Evolutionary conservation across 2,797 vertebrate genomes (phyloP), one percentile per base, ranked within the genome.

Genomic region (Masticophis lateralis): DNA sequence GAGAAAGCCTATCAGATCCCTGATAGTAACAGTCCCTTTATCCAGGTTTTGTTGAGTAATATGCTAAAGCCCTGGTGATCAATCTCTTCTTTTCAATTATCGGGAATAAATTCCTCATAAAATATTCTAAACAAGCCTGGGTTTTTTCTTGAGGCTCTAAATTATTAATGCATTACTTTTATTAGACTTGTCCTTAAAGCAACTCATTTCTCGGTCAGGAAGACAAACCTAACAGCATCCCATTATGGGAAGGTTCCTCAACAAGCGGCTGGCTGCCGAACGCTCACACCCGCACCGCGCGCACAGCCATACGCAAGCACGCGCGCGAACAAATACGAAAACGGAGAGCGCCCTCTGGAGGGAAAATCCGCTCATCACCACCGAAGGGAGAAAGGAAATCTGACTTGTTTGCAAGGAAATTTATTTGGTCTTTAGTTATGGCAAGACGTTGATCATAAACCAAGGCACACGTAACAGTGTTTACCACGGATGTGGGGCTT

Each of bases 281-380:
- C 57, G 9, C 86, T 37, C 7, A 88, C 91, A 61, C 96, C 51
- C 27, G 2, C 86, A 27, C 53, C 60, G 57, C 63, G 3, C 91
- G 11, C 96, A 97, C 96, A 97, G 95, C 20, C 20, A 51, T 9
- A 51, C 0, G 51, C 7, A 47, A 47, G 9, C 74, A 43, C 1
- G 37, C 9, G 18, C 4, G 37, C 20, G 20, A 79, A 47, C 18
- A 47, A 47, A 83, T 25, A 83, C 10, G 74, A 83, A 83, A 83
- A 47, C 10, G 55, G 94, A 97, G 95, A 97, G 96, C 97, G 97
- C 97, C 98, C 97, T 97, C 97, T 96, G 97, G 97, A 95, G 98
- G 96, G 94, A 79, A 2, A 92, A 91, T 6, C 86, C 92, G 18
- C 94, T 87, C 95, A 97, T 96, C 94, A 96, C 95, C 79, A 87